A percentile compares a stretch with the other conserved stretches of the same genome.
Evolutionary conservation across 1,140 invertebrate genomes (phyloP).

Genomic region (Papilio glaucus): DNA sequence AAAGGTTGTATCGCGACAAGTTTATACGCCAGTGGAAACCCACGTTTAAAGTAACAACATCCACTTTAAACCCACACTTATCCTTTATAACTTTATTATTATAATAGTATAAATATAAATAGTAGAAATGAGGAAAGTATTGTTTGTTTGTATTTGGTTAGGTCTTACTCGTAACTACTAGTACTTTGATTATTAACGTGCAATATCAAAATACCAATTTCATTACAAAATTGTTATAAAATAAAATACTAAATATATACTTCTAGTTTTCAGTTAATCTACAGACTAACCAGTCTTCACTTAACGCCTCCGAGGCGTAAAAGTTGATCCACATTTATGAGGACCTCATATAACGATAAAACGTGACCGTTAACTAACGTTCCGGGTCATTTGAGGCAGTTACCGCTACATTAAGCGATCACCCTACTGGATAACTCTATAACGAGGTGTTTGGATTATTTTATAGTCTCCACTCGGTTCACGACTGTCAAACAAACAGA

Average conservation of each 20-base stretch:
- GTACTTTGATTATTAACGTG: too few relatives aligned
- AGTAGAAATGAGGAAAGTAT: too few relatives aligned
- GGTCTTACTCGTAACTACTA: too few relatives aligned
- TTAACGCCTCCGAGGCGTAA: neutral
- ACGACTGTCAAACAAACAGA: neutral
- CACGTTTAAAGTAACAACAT: too few relatives aligned
- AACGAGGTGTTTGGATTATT: constrained; percentile 21
- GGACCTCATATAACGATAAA: constrained; percentile 10
- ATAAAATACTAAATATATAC: neutral
- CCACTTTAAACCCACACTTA: too few relatives aligned
- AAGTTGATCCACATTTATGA: constrained; percentile 7
- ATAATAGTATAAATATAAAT: too few relatives aligned
- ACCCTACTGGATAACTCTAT: constrained; percentile 1
- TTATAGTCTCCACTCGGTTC: constrained; percentile 2
- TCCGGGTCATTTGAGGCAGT: constrained; percentile 8
- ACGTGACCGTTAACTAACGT: constrained; percentile 11
- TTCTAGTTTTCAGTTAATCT: neutral
- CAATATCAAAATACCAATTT: neutral
- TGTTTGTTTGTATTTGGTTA: too few relatives aligned
- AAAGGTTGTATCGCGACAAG: too few relatives aligned
- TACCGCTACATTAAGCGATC: constrained; percentile 12
- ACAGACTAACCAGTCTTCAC: constrained; percentile 3
- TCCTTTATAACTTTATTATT: too few relatives aligned
- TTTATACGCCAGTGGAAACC: too few relatives aligned
- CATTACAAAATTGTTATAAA: neutral